Evolutionary conservation across 1,140 invertebrate genomes (phyloP).

Genomic region (Cotesia vestalis): DNA sequence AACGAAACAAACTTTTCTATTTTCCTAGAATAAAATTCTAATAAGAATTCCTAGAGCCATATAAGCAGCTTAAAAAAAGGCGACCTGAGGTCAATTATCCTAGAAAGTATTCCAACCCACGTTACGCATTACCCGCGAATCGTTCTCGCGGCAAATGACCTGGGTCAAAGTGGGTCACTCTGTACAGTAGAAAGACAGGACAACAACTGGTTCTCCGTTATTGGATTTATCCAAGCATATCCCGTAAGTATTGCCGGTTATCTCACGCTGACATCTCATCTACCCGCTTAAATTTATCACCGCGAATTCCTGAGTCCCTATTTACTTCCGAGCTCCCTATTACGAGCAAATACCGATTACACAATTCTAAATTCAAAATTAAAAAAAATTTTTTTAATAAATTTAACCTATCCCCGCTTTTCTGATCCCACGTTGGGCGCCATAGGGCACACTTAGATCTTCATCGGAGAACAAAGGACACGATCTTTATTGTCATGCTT

Average conservation of each 20-base stretch:
- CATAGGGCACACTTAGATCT: no score
- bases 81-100: slow-evolving; percentile 20
- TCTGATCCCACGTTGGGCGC: no score
- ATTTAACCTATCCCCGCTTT: no score
- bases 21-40: no score
- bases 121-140: slow-evolving; percentile 15
- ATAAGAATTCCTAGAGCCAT: no score
- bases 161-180: slow-evolving; percentile 38
- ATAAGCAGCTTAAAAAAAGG: not conserved
- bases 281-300: not conserved
- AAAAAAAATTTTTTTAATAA: no score
- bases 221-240: slow-evolving; percentile 33
- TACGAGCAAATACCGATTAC: not conserved
- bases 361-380: not conserved
- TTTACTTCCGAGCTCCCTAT: no score
- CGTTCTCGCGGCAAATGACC: slow-evolving; percentile 21
- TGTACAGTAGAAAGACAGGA: slow-evolving; percentile 25
- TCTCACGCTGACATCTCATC: not conserved
- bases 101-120: slow-evolving; percentile 16
- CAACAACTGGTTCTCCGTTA: slow-evolving; percentile 35
- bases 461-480: no score
- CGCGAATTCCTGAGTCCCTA: no score
- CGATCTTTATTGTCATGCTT: not conserved
- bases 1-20: no score
- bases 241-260: not conserved